Evolutionary conservation across 2,888 invertebrate species (phyloP), one percentile per base, ranked within the genome.

Genomic region (Myathropa florea): DNA sequence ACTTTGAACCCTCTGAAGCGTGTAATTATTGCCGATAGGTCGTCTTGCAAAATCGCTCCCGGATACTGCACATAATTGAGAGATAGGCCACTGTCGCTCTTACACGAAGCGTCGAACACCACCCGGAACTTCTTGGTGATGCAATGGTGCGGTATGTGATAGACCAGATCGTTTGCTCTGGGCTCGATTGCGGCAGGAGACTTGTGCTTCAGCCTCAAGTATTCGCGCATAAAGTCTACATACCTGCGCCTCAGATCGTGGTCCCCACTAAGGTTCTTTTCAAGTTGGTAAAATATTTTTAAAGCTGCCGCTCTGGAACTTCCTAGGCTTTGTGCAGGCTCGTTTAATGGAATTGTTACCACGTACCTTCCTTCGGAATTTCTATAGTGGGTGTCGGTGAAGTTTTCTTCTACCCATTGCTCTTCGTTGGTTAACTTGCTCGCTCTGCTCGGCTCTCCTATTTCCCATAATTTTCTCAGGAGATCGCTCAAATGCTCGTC

Each of bases 1-100:
- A 78, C 63, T 18, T 55, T 67, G n/a, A 30, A 61, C 9, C 63
- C 18, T 21, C 68, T 10, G 33, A 77, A 76, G n/a, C 67, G 67
- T 2, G 33, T 71, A 14, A 78, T 64, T 6, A 71, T 55, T 2
- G 24, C 53, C 14, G 65, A 18, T 24, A 46, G 18, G 12, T 79
- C 59, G 36, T 71, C 55, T 68, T 77, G 61, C 3, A 64, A 10
- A 2, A 60, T 64, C 4, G 12, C 24, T 9, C 71, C 79, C 4
- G 26, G 24, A 14, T 55, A 57, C 30, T 71, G 71, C 14, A 57
- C 36, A 30, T 64, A 71, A 21, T 79, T 71, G 1, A 79, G 53
- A 0, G 71, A 64, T 30, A 65, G 0, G 0, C 59, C 71, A 9
- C 21, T 71, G 6, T 63, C 63, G 10, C 30, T 67, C 30, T 67